These are phyloP conservation scores for Melanotaenia duboulayi DNA, from an alignment of 2,113 vertebrate species.

Conservation along the genomic window DNA sequence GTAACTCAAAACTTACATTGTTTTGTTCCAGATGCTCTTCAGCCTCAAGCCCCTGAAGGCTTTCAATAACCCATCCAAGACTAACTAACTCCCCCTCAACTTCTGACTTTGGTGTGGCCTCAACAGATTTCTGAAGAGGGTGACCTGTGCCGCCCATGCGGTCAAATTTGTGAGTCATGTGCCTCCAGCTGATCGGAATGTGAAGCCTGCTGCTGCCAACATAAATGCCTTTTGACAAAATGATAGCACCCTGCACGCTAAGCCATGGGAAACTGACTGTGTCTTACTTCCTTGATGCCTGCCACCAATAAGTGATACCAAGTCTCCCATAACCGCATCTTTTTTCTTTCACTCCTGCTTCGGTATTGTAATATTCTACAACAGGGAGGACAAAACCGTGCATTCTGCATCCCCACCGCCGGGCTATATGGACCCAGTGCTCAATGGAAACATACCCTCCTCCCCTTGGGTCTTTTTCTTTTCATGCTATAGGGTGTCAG, in stretches of 20 bases:
- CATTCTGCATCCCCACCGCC: slow-evolving; percentile 33
- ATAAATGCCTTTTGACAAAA: slow-evolving; percentile 43
- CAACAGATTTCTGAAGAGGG: slow-evolving; percentile 1
- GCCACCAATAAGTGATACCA: slow-evolving; percentile 35
- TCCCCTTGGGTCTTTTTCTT: slow-evolving; percentile 42
- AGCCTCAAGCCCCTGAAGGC: not conserved
- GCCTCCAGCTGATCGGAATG: slow-evolving; percentile 46
- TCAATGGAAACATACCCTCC: slow-evolving; percentile 38
- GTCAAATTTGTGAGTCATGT: slow-evolving; percentile 24
- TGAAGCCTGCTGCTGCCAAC: slow-evolving; percentile 42
- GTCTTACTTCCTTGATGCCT: slow-evolving; percentile 43
- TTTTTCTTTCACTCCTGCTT: not conserved
- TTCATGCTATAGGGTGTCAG: slow-evolving; percentile 63
- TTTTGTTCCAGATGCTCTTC: not conserved
- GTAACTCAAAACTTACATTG: not conserved
- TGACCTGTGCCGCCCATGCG: not conserved
- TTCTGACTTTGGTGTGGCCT: not conserved
- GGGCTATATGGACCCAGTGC: slow-evolving; percentile 34
- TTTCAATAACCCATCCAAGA: not conserved
- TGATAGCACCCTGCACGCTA: slow-evolving; percentile 44
- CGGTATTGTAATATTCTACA: slow-evolving; percentile 9
- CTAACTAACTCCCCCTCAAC: not conserved
- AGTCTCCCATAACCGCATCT: slow-evolving; percentile 39
- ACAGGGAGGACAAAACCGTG: slow-evolving; percentile 33
- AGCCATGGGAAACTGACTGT: slow-evolving; percentile 66